Percentiles rank a stretch among this genome's conserved stretches.
Evolutionary conservation across 2,888 invertebrate species (phyloP).

Genomic region (Stenurella melanura): DNA sequence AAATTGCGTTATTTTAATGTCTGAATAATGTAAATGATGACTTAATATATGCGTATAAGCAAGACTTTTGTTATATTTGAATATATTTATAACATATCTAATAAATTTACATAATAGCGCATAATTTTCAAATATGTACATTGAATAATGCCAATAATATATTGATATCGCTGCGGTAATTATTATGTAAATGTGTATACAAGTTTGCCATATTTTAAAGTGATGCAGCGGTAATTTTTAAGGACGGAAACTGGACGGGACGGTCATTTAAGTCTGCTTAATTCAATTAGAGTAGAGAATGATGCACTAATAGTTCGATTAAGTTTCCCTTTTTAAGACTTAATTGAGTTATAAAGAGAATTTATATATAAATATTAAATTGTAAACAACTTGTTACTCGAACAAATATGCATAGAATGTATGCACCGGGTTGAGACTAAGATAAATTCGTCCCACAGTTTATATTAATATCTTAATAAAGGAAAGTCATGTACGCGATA

Average conservation of each 20-base stretch:
- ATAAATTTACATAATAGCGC: neutral
- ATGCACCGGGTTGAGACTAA: too few species aligned
- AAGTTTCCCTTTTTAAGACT: slow-evolving; percentile 9
- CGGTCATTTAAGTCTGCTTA: slow-evolving; percentile 18
- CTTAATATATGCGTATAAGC: neutral
- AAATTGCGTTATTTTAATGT: neutral
- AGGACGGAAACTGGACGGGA: slow-evolving; percentile 16
- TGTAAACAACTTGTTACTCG: neutral
- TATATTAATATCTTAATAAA: too few species aligned
- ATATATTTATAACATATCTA: neutral
- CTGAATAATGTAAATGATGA: neutral
- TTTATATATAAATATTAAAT: slow-evolving; percentile 10
- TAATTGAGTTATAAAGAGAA: slow-evolving; percentile 21
- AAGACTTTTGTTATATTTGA: neutral
- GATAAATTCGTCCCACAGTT: too few species aligned
- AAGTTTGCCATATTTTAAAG: neutral
- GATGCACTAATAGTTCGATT: slow-evolving; percentile 31
- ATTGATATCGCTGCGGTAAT: slow-evolving; percentile 11
- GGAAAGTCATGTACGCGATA: too few species aligned
- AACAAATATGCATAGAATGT: neutral
- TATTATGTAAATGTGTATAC: neutral
- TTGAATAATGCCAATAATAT: neutral
- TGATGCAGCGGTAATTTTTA: neutral
- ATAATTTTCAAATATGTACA: neutral
- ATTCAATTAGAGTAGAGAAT: slow-evolving; percentile 31